These are phyloP conservation scores for Molossus alvarezi DNA, from an alignment of 2,797 vertebrate species.

Conservation along the genomic window DNA sequence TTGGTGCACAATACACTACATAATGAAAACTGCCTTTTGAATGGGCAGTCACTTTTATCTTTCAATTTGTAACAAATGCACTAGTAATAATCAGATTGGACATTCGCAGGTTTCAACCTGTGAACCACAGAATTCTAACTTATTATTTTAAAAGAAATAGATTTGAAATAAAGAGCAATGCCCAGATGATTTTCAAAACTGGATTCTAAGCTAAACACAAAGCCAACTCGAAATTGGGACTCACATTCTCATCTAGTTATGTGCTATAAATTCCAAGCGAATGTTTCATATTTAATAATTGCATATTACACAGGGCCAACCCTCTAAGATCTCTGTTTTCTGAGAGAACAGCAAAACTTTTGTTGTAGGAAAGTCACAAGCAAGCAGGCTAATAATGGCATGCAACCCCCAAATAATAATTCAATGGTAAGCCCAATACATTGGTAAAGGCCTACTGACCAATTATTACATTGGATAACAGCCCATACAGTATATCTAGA, in stretches of 20 bases:
- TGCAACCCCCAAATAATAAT: slow-evolving; percentile 77
- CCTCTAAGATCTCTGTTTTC: slow-evolving; percentile 66
- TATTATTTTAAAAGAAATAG: slow-evolving; percentile 65
- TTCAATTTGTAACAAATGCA: slow-evolving; percentile 47
- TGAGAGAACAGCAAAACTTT: slow-evolving; percentile 76
- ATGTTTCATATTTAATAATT: slow-evolving; percentile 72
- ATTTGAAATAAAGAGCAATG: slow-evolving; percentile 80
- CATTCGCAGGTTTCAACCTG: slow-evolving; percentile 64
- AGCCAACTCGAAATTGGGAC: slow-evolving; percentile 71
- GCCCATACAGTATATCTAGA: slow-evolving; percentile 79
- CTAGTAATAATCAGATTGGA: slow-evolving; percentile 44
- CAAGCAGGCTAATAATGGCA: slow-evolving; percentile 74
- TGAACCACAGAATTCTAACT: slow-evolving; percentile 46
- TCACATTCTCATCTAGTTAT: slow-evolving; percentile 73
- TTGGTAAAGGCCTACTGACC: slow-evolving; percentile 78
- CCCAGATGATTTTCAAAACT: slow-evolving; percentile 73
- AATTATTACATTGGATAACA: slow-evolving; percentile 85
- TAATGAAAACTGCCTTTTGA: slow-evolving; percentile 69
- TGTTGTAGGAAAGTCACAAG: slow-evolving; percentile 76
- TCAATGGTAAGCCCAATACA: slow-evolving; percentile 75
- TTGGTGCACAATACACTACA: slow-evolving; percentile 10
- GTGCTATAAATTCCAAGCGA: slow-evolving; percentile 45
- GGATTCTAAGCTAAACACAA: slow-evolving; percentile 50
- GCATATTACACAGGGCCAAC: slow-evolving; percentile 34
- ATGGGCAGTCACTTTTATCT: slow-evolving; percentile 70